phyloP scores from a whole-genome alignment of 2,113 vertebrate genomes.

The Oceanites oceanicus region DNA sequence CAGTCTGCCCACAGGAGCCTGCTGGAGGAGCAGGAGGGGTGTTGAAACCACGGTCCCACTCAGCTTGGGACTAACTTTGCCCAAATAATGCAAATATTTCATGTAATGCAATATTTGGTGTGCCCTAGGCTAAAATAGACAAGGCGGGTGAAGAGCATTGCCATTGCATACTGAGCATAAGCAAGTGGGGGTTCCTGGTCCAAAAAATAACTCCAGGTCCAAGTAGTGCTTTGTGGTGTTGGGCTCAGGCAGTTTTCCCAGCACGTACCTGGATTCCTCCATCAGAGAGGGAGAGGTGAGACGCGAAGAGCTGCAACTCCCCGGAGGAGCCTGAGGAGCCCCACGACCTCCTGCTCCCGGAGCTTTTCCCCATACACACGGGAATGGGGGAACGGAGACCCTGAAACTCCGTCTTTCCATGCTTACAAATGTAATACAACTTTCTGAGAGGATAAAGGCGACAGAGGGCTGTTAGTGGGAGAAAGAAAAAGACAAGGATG shows the following conservation, averaged over 20 bases:
- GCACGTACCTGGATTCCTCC: too few species aligned
- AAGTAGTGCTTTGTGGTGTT: accelerated
- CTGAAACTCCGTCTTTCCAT: accelerated
- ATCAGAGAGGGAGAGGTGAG: neutral
- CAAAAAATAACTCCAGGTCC: accelerated
- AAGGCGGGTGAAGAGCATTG: neutral
- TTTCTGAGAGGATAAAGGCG: accelerated
- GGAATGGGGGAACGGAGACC: accelerated
- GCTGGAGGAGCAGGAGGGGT: neutral
- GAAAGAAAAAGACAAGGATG: neutral
- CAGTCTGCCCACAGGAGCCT: neutral
- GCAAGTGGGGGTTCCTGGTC: neutral
- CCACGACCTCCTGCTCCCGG: neutral
- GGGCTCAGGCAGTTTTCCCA: neutral
- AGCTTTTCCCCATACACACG: accelerated
- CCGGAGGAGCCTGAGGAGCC: neutral
- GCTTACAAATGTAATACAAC: accelerated
- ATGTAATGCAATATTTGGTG: too few species aligned
- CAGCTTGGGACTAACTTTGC: neutral
- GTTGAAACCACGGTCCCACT: accelerated
- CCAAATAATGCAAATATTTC: too few species aligned
- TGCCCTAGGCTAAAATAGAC: neutral
- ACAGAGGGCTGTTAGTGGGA: neutral
- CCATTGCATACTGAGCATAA: accelerated
- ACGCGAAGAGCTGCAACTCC: neutral